phyloP scores from a whole-genome alignment of 2,797 vertebrate genomes.

The Manis crassicaudata region DNA sequence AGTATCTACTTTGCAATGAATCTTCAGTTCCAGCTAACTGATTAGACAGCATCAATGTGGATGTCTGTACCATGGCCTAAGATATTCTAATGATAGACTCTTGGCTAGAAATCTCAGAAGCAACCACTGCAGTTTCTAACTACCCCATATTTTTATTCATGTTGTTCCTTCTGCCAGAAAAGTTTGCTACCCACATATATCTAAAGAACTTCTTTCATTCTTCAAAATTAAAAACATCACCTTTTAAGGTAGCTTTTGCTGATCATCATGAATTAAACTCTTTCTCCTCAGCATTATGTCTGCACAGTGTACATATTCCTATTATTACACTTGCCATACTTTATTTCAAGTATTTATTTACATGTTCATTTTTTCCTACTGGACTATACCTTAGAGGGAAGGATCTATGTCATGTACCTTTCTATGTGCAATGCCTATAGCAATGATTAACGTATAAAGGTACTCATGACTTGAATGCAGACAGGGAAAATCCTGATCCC shows the following conservation, averaged over 20 bases:
- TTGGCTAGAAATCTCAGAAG: conserved; percentile 54
- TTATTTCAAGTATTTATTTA: conserved; percentile 13
- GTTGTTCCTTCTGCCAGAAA: conserved; percentile 28
- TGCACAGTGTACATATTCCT: not conserved
- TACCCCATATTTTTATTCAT: conserved; percentile 35
- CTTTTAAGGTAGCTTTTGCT: not conserved
- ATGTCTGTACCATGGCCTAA: conserved; percentile 38
- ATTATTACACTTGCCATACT: not conserved
- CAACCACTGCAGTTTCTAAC: conserved; percentile 44
- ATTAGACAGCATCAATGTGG: conserved; percentile 51
- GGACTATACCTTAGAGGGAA: conserved; percentile 34
- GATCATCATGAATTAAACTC: not conserved
- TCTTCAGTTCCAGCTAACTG: conserved; percentile 58
- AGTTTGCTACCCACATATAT: conserved; percentile 15
- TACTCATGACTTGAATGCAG: conserved; percentile 5
- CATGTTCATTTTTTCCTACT: conserved; percentile 21
- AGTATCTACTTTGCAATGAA: conserved; percentile 52
- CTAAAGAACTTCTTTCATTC: conserved; percentile 1
- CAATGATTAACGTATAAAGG: conserved; percentile 8
- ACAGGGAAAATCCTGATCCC: conserved; percentile 17
- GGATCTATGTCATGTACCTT: not conserved
- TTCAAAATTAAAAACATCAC: conserved; percentile 51
- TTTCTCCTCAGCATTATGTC: conserved; percentile 11
- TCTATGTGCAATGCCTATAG: not conserved
- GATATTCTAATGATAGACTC: conserved; percentile 46